phyloP scores from a whole-genome alignment of 2,888 invertebrate species.

The Agrilus mali region DNA sequence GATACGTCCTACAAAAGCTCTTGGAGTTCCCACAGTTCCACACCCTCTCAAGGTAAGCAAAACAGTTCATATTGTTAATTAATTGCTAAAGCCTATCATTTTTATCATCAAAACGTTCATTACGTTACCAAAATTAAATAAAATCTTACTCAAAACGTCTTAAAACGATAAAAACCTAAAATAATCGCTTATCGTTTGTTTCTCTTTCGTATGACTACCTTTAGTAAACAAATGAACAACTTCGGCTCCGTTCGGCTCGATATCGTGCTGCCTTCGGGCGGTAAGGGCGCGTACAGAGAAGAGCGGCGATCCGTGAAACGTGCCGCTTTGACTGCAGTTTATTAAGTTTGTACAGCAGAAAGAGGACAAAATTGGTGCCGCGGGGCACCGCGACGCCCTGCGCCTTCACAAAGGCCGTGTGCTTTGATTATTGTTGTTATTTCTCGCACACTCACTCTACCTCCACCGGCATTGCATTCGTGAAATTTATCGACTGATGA shows the following conservation, averaged over 20 bases:
- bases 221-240: too few species aligned
- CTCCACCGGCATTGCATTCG: conserved; percentile 2
- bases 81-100: background rate
- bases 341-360: conserved; percentile 34
- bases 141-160: too few species aligned
- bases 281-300: conserved; percentile 11
- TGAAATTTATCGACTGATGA: conserved; percentile 1
- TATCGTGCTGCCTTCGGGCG: conserved; percentile 20
- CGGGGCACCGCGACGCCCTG: conserved; percentile 14
- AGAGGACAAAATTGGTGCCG: conserved; percentile 26
- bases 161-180: too few species aligned
- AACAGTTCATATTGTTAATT: too few species aligned
- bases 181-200: too few species aligned
- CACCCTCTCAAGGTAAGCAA: conserved; percentile 64
- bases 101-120: too few species aligned
- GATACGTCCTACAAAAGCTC: conserved; percentile 80
- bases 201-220: too few species aligned
- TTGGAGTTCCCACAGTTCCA: conserved; percentile 66
- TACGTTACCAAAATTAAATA: too few species aligned
- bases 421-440: too few species aligned
- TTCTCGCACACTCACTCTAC: background rate
- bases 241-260: background rate
- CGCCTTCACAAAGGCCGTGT: background rate
- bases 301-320: conserved; percentile 21
- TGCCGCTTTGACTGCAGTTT: conserved; percentile 29